phyloP scores from a whole-genome alignment of 2,113 vertebrate genomes.

The Formicarius rufipectus region DNA sequence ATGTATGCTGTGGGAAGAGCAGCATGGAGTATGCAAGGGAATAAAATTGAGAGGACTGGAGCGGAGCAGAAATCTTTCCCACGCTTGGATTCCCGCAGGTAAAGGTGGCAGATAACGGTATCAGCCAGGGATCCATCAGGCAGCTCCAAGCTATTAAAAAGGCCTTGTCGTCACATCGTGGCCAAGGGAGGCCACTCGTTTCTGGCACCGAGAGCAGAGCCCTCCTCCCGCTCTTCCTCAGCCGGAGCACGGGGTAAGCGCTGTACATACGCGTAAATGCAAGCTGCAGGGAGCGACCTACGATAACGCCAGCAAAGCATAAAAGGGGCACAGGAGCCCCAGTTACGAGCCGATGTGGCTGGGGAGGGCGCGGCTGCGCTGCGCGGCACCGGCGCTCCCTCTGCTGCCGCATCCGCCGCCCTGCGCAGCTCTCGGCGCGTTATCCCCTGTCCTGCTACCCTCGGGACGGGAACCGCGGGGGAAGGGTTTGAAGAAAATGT shows the following conservation, averaged over 20 bases:
- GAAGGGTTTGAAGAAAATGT: accelerated
- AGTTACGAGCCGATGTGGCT: accelerated
- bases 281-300: accelerated
- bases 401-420: not conserved
- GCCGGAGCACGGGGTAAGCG: not conserved
- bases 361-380: not conserved
- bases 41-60: not conserved
- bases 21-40: not conserved
- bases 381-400: not conserved
- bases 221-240: too few relatives aligned
- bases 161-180: constrained; percentile 1
- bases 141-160: not conserved
- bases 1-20: accelerated
- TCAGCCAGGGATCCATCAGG: not conserved
- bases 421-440: accelerated
- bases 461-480: accelerated
- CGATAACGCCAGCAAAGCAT: accelerated
- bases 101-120: accelerated
- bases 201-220: too few relatives aligned
- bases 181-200: not conserved
- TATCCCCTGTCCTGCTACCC: accelerated
- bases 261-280: accelerated
- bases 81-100: not conserved
- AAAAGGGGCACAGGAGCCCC: accelerated
- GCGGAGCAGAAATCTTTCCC: not conserved